A percentile compares a stretch with the other conserved stretches of the same genome.
These are phyloP conservation scores for Syncerus caffer DNA, from an alignment of 2,797 vertebrate species.

Conservation along the genomic window DNA sequence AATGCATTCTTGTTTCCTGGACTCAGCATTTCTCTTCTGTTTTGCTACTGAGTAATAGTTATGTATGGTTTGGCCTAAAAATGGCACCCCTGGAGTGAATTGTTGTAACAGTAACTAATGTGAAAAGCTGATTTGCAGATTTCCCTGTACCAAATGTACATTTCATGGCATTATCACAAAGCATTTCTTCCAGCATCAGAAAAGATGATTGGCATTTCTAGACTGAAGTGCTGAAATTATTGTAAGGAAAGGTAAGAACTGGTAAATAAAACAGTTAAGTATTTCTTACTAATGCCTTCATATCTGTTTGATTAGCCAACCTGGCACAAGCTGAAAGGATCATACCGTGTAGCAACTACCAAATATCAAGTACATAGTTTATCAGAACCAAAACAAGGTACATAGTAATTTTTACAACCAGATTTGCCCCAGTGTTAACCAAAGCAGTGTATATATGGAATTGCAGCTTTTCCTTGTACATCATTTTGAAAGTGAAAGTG, in stretches of 20 bases:
- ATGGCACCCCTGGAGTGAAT: constrained; percentile 49
- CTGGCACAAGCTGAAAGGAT: not conserved
- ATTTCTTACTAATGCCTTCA: not conserved
- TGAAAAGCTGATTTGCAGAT: constrained; percentile 53
- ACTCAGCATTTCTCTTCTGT: not conserved
- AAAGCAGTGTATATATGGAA: not conserved
- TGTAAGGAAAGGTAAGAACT: not conserved
- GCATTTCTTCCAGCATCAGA: constrained; percentile 13
- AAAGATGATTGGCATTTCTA: not conserved
- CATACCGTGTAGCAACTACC: not conserved
- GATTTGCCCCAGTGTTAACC: not conserved
- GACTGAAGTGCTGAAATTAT: not conserved
- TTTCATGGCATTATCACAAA: constrained; percentile 32
- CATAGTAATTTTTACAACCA: not conserved
- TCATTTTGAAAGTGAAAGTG: not conserved
- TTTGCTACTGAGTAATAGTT: not conserved
- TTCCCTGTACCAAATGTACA: constrained; percentile 32
- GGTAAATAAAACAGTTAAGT: not conserved
- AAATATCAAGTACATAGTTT: not conserved
- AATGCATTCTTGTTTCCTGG: not conserved
- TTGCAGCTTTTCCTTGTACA: not conserved
- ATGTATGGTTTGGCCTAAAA: constrained; percentile 43
- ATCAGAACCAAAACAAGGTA: not conserved
- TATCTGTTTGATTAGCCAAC: not conserved
- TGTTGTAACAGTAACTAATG: constrained; percentile 45